Percentiles rank a stretch among this genome's conserved stretches.
phyloP scores from a whole-genome alignment of 2,113 vertebrate species.

The Cyprinus carpio region DNA sequence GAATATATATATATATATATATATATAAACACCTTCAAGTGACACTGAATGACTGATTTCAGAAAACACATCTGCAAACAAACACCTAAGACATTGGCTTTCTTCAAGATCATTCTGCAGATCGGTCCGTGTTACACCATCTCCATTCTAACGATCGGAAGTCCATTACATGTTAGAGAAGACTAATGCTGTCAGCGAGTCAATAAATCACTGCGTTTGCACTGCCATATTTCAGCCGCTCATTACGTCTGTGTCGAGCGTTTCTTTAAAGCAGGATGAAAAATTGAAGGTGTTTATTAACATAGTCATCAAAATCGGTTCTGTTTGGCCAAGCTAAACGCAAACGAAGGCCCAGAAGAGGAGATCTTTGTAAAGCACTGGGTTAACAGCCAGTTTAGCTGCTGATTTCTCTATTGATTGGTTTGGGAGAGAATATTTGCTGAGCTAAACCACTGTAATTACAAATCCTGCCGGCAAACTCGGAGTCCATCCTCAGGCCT shows the following conservation, averaged over 20 bases:
- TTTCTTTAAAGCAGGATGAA: slow-evolving; percentile 38
- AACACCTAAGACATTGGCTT: neutral
- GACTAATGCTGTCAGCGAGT: slow-evolving; percentile 53
- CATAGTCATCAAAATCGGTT: neutral
- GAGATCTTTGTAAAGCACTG: neutral
- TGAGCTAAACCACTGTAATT: slow-evolving; percentile 31
- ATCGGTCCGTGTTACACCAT: slow-evolving; percentile 40
- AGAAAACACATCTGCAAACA: neutral
- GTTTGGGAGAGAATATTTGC: neutral
- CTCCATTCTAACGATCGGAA: slow-evolving; percentile 40
- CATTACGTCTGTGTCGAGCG: neutral
- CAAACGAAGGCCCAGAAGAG: neutral
- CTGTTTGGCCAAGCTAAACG: neutral
- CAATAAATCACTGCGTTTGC: slow-evolving; percentile 37
- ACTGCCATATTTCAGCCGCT: slow-evolving; percentile 21
- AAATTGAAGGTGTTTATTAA: slow-evolving; percentile 30
- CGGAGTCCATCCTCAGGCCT: neutral
- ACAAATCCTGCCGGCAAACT: neutral
- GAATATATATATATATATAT: no score
- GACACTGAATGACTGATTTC: neutral
- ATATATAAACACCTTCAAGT: neutral
- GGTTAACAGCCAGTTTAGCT: slow-evolving; percentile 15
- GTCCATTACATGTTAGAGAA: slow-evolving; percentile 58
- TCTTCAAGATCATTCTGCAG: slow-evolving; percentile 55
- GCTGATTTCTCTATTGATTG: slow-evolving; percentile 30